Evolutionary conservation across 1,140 invertebrate genomes (phyloP), one percentile per base, ranked within the genome.

Genomic region (Anastatus disparis): DNA sequence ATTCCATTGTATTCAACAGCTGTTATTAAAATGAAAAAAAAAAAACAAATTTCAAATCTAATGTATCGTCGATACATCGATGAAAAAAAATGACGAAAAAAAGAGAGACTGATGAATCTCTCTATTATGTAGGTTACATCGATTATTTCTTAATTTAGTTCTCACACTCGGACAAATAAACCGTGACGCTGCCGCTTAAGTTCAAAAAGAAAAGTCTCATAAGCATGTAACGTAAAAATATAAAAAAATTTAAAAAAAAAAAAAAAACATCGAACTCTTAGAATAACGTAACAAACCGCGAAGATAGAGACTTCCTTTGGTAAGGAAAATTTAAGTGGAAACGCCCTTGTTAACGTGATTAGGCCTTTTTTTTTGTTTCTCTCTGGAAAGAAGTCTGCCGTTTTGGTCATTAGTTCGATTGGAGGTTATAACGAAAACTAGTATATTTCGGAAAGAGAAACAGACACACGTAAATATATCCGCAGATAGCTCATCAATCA

Each of bases 381-480:
- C n/a, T n/a, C n/a, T n/a, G n/a, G n/a, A n/a, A n/a, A 71, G 76
- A 64, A 75, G 72, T 71, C 77, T 74, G 76, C 76, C 73, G 68
- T 74, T 75, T 63, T 69, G 75, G 78, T 85, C 84, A 84, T 85
- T 85, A 85, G 79, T 79, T 59, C 75, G 79, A 81, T 79, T 77
- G 75, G n/a, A 73, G 75, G 70, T 24, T n/a, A n/a, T n/a, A n/a
- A n/a, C 66, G 65, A 79, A 65, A 73, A n/a, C n/a, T n/a, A n/a
- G 77, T 74, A 71, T 77, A 79, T 81, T 80, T 77, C 62, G 67
- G 76, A 76, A 78, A 75, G 44, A 20, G 12, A 35, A 6, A 35
- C 10, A 10, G 31, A 35, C 76, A n/a, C 71, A 69, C 77, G 76
- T 78, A 77, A 78, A 82, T 82, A 78, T 81, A 10, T 15, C 22